phyloP scores from a whole-genome alignment of 1,140 invertebrate genomes.

The Oryzaephilus surinamensis region DNA sequence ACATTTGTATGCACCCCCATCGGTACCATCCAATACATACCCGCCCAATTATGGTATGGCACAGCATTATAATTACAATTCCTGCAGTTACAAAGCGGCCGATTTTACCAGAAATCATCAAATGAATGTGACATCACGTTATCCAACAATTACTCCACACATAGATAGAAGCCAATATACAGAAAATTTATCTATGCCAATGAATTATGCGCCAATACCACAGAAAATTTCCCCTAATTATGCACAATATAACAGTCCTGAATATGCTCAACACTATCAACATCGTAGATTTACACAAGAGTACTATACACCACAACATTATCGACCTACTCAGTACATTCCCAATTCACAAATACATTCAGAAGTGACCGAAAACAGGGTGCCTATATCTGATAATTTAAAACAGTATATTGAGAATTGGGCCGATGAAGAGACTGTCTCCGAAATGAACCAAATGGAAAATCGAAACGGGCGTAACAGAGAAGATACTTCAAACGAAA shows the following conservation, averaged over 20 bases:
- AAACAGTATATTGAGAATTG: slow-evolving; percentile 31
- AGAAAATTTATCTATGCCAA: slow-evolving; percentile 16
- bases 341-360: slow-evolving; percentile 11
- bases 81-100: slow-evolving; percentile 3
- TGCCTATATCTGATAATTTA: slow-evolving; percentile 18
- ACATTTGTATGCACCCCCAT: slow-evolving; percentile 17
- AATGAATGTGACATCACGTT: slow-evolving; percentile 13
- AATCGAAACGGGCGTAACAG: no score
- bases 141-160: slow-evolving; percentile 8
- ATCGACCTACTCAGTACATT: slow-evolving; percentile 12
- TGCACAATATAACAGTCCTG: slow-evolving; percentile 18
- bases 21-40: slow-evolving; percentile 8
- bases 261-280: slow-evolving; percentile 34
- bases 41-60: slow-evolving; percentile 22
- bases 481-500: slow-evolving; percentile 18
- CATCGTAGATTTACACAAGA: slow-evolving; percentile 23
- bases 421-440: slow-evolving; percentile 23
- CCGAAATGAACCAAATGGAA: no score
- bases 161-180: slow-evolving; percentile 22
- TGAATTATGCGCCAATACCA: slow-evolving; percentile 18
- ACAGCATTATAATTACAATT: slow-evolving; percentile 6
- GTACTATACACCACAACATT: slow-evolving; percentile 17
- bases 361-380: slow-evolving; percentile 16
- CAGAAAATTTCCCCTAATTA: slow-evolving; percentile 19
- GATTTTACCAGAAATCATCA: slow-evolving; percentile 13